A percentile compares a stretch with the other conserved stretches of the same genome.
Evolutionary conservation across 2,113 vertebrate species (phyloP).

Genomic region (Columbina picui): DNA sequence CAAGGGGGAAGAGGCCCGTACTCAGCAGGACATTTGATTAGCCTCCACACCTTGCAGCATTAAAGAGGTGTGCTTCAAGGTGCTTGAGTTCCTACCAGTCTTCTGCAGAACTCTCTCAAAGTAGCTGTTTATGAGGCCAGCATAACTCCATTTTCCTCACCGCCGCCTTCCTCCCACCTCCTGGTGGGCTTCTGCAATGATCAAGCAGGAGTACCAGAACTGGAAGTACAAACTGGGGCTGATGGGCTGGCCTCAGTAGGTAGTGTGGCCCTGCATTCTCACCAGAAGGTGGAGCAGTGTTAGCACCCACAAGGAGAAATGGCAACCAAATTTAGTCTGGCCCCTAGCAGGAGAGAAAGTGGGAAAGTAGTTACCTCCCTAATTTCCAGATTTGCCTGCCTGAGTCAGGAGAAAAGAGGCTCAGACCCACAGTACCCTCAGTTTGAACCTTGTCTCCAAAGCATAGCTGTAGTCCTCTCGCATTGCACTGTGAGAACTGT

Average conservation of each 20-base stretch:
- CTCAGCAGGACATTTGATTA: neutral
- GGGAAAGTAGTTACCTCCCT: neutral
- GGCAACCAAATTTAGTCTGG: rapidly evolving
- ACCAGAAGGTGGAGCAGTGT: neutral
- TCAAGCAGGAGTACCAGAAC: neutral
- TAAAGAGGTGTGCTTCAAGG: too few relatives aligned
- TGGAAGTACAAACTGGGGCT: neutral
- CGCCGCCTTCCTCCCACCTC: neutral
- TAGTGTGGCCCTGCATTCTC: neutral
- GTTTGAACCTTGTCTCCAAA: neutral
- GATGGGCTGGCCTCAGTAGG: neutral
- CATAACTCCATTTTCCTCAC: neutral
- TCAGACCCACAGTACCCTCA: neutral
- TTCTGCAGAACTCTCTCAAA: neutral
- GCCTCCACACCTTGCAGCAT: neutral
- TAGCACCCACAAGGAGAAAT: neutral
- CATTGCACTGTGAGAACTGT: rapidly evolving
- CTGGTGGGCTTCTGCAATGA: neutral
- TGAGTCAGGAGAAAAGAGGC: neutral
- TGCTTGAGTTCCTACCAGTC: neutral
- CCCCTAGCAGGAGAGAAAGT: rapidly evolving
- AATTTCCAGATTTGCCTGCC: neutral
- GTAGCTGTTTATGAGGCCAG: neutral
- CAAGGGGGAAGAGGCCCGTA: neutral
- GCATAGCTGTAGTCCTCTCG: neutral